phyloP scores from a whole-genome alignment of 2,113 vertebrate species.

The Corvus moneduloides region DNA sequence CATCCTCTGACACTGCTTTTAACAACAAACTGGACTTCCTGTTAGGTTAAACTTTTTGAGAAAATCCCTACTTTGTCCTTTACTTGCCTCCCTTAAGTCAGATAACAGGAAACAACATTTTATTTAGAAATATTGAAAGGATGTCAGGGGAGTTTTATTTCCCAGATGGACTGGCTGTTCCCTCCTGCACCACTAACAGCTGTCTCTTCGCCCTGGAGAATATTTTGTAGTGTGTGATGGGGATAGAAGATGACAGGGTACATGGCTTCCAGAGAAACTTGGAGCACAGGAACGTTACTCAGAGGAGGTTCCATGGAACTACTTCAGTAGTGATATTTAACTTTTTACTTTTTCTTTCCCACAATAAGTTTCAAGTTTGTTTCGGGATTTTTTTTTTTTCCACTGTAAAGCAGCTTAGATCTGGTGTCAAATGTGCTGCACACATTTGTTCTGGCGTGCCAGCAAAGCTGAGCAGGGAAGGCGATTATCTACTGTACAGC shows the following conservation, averaged over 20 bases:
- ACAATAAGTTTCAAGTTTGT: background rate
- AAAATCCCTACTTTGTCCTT: background rate
- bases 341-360: background rate
- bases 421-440: background rate
- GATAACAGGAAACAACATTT: background rate
- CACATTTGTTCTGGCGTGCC: background rate
- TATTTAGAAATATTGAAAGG: conserved; percentile 6
- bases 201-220: conserved; percentile 24
- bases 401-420: background rate
- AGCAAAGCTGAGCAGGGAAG: background rate
- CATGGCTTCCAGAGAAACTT: background rate
- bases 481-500: background rate
- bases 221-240: background rate
- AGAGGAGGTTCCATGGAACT: background rate
- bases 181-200: background rate
- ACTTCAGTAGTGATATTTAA: background rate
- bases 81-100: background rate
- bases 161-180: background rate
- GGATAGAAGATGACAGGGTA: background rate
- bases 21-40: background rate
- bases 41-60: background rate
- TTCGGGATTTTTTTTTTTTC: background rate
- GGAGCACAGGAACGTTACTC: background rate
- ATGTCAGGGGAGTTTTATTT: background rate
- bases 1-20: background rate